Base-by-base conservation (phyloP, 1,140 invertebrate species). In the Hypsibius dujardini region DNA sequence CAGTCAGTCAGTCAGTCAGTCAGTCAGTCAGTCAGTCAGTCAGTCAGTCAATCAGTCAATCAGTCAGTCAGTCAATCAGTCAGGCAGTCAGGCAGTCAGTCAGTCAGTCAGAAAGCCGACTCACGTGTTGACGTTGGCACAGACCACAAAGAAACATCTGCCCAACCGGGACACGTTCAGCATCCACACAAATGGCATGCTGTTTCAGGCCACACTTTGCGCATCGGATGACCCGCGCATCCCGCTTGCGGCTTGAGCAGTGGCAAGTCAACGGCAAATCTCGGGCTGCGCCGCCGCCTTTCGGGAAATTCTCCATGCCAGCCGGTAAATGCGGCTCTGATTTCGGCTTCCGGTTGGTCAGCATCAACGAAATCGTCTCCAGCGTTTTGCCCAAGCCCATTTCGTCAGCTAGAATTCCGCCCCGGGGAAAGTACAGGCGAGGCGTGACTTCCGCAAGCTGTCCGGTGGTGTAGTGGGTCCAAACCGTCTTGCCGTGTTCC, bases 361-460 rank as follows among this genome's bases (percentile, higher is more conserved):
- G 76, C 74, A 90, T 83, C 71, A 85, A 83, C 15, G 86, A 83
- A 12, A 90, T 75, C 42, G 89, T 83, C 79, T 90, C 88, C 1
- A 90, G 84, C 0, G 88, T 90, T 81, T 90, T 90, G 1, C 88
- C 88, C 28, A 90, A 77, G 7, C 88, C 88, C 88, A 90, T 90
- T 80, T 90, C 88, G 80, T 90, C 88, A 28, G 87, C 87, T 67
- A 90, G 78, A 71, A 90, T 88, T 2, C 88, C 88, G 70, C 88
- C 87, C n/a, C 81, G 83, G 50, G 79, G 28, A 28, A 28, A 28
- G 28, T 28, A 28, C 28, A 28, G 28, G 28, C 28, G 28, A 28
- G 28, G 28, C 28, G 28, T 0, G 28, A 28, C 28, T 28, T 28
- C 28, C 28, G 28, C 28, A 28, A 28, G 28, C 79, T 75, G 79